These are phyloP conservation scores for Engystomops pustulosus DNA, from an alignment of 2,113 vertebrate species.

Conservation along the genomic window DNA sequence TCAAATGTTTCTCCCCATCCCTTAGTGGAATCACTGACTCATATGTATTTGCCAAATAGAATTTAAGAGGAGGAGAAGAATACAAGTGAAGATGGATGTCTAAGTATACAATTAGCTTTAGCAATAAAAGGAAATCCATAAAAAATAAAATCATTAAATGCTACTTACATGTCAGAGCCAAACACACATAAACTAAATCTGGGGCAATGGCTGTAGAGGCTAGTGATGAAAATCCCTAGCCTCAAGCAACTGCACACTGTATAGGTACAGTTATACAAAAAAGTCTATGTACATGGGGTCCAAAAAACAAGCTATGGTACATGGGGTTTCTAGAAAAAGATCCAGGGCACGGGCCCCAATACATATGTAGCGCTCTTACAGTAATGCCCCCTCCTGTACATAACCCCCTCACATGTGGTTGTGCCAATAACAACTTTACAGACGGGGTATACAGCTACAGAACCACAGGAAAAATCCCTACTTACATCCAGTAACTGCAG, in stretches of 20 bases:
- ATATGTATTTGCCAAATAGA: conserved; percentile 22
- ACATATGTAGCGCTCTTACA: no score
- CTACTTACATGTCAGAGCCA: background rate
- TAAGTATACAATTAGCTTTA: conserved; percentile 16
- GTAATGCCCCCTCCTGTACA: no score
- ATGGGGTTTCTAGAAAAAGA: no score
- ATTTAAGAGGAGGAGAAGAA: conserved; percentile 33
- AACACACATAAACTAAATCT: background rate
- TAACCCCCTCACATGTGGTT: no score
- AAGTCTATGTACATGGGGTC: no score
- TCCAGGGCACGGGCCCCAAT: no score
- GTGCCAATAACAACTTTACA: no score
- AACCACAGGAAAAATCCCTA: no score
- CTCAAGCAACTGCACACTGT: background rate
- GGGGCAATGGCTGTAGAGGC: background rate
- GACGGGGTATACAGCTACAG: no score
- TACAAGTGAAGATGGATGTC: conserved; percentile 19
- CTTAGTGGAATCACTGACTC: conserved; percentile 44
- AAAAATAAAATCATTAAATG: conserved; percentile 17
- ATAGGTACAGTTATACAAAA: background rate
- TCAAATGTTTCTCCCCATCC: conserved; percentile 34
- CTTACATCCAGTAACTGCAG: no score
- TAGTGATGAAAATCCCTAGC: background rate
- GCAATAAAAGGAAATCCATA: background rate
- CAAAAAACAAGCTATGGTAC: no score